Percentiles rank a stretch among this genome's conserved stretches.
Evolutionary conservation across 37 sponge, comb jelly and placozoan genomes (phyloP).

Genomic region (Cliona cf. orientalis): DNA sequence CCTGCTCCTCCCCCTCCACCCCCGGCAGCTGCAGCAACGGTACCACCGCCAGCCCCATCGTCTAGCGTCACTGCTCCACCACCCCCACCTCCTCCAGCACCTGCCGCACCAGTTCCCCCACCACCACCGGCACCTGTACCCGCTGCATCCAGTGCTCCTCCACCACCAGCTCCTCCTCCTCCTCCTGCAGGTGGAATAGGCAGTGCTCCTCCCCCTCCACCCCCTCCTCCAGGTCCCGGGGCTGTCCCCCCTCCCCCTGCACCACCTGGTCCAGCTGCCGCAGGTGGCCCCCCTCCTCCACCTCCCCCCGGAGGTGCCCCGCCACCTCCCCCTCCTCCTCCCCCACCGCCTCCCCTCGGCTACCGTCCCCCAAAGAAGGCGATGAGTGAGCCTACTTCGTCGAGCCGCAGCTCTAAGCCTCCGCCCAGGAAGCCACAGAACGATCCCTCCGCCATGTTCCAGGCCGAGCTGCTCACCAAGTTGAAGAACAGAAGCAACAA

Average conservation of each 20-base stretch:
- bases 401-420: conserved; percentile 7
- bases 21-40: neutral
- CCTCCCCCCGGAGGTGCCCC: conserved; percentile 32
- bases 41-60: conserved; percentile 21
- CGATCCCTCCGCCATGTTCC: conserved; percentile 17
- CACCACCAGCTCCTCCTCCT: conserved; percentile 1
- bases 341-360: conserved; percentile 52
- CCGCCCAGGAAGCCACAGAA: conserved; percentile 10
- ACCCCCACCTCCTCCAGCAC: conserved; percentile 37
- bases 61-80: conserved; percentile 6
- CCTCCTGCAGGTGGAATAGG: conserved; percentile 9
- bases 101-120: conserved; percentile 25
- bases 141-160: neutral
- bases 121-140: conserved; percentile 24
- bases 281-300: conserved; percentile 36
- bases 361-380: conserved; percentile 47
- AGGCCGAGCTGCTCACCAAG: conserved; percentile 40
- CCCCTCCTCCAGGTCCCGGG: conserved; percentile 18
- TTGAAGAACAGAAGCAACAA: conserved; percentile 42
- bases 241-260: conserved; percentile 52
- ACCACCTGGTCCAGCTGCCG: conserved; percentile 25
- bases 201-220: conserved; percentile 39
- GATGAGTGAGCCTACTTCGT: conserved; percentile 10
- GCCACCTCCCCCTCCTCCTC: conserved; percentile 61
- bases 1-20: conserved; percentile 3